These are phyloP conservation scores for Lacerta agilis DNA, from an alignment of 2,797 vertebrate species.

Conservation along the genomic window DNA sequence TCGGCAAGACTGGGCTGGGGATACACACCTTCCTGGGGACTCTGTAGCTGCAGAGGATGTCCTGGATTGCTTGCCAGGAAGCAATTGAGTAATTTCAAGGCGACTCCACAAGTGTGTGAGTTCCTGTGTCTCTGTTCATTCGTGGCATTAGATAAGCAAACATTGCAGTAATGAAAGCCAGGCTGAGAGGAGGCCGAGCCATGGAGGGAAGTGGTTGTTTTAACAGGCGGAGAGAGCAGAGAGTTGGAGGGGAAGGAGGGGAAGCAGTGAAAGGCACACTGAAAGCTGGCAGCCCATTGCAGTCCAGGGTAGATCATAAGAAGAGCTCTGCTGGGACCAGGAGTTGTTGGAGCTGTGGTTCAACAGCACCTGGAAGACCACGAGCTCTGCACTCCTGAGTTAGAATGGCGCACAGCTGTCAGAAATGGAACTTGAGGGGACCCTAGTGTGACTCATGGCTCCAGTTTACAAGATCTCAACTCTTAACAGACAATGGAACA, in stretches of 20 bases:
- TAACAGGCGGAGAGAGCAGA: constrained; percentile 9
- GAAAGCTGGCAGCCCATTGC: too few relatives aligned
- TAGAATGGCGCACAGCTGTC: too few relatives aligned
- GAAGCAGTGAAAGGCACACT: neutral
- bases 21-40: neutral
- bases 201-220: neutral
- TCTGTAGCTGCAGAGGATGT: constrained; percentile 48
- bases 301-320: too few relatives aligned
- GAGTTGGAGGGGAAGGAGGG: neutral
- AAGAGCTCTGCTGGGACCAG: too few relatives aligned
- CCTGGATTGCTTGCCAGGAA: constrained; percentile 66
- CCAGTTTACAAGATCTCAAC: too few relatives aligned
- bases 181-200: constrained; percentile 10
- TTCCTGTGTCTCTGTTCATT: constrained; percentile 63
- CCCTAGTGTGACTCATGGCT: too few relatives aligned
- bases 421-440: too few relatives aligned
- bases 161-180: constrained; percentile 30
- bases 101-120: constrained; percentile 52
- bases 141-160: constrained; percentile 67
- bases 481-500: too few relatives aligned
- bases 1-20: neutral
- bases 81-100: constrained; percentile 72
- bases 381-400: too few relatives aligned
- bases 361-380: too few relatives aligned
- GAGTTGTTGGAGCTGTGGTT: too few relatives aligned